Evolutionary conservation across 2,888 invertebrate species (phyloP), one percentile per base, ranked within the genome.

Genomic region (Caenorhabditis panamensis): DNA sequence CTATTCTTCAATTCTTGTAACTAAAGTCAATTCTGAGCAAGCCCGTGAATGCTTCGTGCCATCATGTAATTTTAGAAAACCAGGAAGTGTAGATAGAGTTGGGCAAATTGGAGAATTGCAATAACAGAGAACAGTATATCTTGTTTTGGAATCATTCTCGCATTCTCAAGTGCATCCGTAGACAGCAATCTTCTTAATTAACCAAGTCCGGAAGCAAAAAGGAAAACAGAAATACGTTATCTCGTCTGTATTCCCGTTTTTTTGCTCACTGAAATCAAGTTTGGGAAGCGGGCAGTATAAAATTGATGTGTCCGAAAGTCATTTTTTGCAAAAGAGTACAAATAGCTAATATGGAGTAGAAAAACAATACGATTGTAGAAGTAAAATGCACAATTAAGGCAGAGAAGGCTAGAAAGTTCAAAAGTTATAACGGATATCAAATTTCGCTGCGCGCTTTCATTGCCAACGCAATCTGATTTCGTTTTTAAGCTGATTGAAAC

Each of bases 161-260:
- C n/a, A 18, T n/a, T 47, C 18, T n/a, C 8, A 58, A 58, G 37
- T 36, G 22, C 58, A 58, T 28, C 16, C 6, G 1, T 6, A 54
- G 28, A 54, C n/a, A 5, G 28, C 54, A 36, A 58, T 58, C 58
- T 58, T 20, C 20, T 18, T 58, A 37, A 58, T 58, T 18, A 58
- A 36, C 58, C 8, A 18, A 20, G 18, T 36, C 31, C 36, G 22
- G 22, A 37, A 36, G 9, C 6, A 36, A 36, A 36, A 16, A 58
- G 6, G 18, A 59, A 37, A 36, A n/a, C 20, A 56, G 8, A 24
- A 28, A 54, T 18, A 51, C 51, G 24, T 51, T 24, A 24, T 22
- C 13, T 2, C 2, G 24, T 51, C 24, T 18, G 3, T 49, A 18
- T 49, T 49, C 18, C n/a, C 2, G 18, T 18, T 18, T 44, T 13